Percentiles rank a stretch among this genome's conserved stretches.
These are phyloP conservation scores for Brenthis ino DNA, from an alignment of 2,888 invertebrate species.

Conservation along the genomic window DNA sequence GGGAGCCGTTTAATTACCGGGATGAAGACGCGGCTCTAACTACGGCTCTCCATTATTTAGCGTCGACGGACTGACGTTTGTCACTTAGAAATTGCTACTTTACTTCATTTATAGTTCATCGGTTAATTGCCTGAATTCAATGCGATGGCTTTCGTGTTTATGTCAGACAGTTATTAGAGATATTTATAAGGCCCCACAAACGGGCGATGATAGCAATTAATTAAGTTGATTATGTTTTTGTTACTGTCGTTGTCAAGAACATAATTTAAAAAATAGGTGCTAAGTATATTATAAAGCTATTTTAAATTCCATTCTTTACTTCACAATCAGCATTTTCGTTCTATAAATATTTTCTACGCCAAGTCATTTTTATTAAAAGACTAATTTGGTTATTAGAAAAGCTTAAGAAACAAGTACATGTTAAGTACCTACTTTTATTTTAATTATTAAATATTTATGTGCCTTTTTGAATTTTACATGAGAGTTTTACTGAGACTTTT, in stretches of 20 bases:
- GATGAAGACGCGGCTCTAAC: conserved; percentile 80
- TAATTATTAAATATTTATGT: too few relatives aligned
- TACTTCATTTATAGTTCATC: conserved; percentile 74
- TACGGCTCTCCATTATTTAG: conserved; percentile 78
- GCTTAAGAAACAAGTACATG: too few relatives aligned
- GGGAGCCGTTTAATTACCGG: conserved; percentile 70
- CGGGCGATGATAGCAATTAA: conserved; percentile 16
- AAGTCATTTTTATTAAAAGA: too few relatives aligned
- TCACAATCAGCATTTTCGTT: too few relatives aligned
- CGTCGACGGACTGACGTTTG: conserved; percentile 77
- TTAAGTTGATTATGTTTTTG: conserved; percentile 15
- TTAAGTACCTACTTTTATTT: too few relatives aligned
- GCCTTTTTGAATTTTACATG: too few relatives aligned
- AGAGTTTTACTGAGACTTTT: too few relatives aligned
- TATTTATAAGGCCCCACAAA: conserved; percentile 36
- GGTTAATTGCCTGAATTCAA: conserved; percentile 56
- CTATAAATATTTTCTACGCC: too few relatives aligned
- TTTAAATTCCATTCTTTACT: too few relatives aligned
- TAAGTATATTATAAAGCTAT: too few relatives aligned
- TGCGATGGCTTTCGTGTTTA: conserved; percentile 28
- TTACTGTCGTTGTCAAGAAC: conserved; percentile 1
- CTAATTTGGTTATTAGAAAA: too few relatives aligned
- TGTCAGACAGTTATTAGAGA: conserved; percentile 45
- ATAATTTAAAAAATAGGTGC: too few relatives aligned
- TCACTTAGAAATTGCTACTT: conserved; percentile 76